A percentile compares a stretch with the other conserved stretches of the same genome.
Evolutionary conservation across 2,113 vertebrate genomes (phyloP).

Genomic region (Muntiacus muntjak): DNA sequence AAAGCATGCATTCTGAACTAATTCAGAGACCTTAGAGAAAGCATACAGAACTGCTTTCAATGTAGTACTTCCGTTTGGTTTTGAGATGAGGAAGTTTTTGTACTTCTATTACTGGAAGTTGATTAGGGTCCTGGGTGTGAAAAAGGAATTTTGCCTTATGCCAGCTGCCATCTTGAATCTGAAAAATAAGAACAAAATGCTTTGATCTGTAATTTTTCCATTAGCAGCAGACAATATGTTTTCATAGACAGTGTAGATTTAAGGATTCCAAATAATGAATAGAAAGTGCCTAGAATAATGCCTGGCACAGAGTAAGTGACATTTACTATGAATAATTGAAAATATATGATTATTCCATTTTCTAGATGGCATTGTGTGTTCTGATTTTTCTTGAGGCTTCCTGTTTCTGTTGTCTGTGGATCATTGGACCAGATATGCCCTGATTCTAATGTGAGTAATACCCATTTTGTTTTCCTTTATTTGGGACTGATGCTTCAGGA

Average conservation of each 20-base stretch:
- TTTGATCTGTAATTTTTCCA: conserved; percentile 1
- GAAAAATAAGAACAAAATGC: conserved; percentile 70
- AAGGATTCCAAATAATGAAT: background rate
- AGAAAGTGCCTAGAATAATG: background rate
- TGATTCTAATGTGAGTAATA: background rate
- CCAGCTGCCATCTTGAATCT: conserved; percentile 96
- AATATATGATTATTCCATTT: background rate
- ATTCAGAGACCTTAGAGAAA: conserved; percentile 86
- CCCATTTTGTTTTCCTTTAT: background rate
- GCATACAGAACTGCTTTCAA: conserved; percentile 93
- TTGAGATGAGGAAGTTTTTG: conserved; percentile 80
- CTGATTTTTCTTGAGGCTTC: background rate
- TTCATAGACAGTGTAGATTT: background rate
- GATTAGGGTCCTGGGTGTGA: conserved; percentile 90
- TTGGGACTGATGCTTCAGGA: background rate
- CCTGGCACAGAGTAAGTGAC: background rate
- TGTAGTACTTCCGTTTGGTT: conserved; percentile 79
- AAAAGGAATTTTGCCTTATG: conserved; percentile 91
- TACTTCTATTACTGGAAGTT: conserved; percentile 91
- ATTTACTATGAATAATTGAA: conserved; percentile 5
- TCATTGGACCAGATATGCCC: background rate
- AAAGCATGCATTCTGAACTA: background rate
- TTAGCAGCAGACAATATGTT: background rate
- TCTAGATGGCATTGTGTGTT: background rate
- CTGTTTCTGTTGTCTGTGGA: background rate